Percentiles rank a stretch among this genome's conserved stretches.
phyloP scores from a whole-genome alignment of 1,140 invertebrate genomes.

The Orchesella cincta region DNA sequence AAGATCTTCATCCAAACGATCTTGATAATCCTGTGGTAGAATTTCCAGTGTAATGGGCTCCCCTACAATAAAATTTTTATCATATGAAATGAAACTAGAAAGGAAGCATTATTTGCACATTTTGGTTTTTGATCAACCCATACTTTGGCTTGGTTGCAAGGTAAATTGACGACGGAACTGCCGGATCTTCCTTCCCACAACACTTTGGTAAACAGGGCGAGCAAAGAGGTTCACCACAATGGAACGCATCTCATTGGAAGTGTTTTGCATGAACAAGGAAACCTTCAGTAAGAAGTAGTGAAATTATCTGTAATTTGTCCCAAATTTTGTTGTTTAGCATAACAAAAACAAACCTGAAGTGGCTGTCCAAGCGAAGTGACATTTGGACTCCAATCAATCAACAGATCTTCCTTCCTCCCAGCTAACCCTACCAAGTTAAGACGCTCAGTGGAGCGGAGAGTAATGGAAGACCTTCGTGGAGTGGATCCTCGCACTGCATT shows the following conservation, averaged over 20 bases:
- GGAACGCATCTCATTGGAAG: conserved; percentile 33
- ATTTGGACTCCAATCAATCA: conserved; percentile 36
- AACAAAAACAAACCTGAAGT: conserved; percentile 29
- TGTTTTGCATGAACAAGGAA: conserved; percentile 35
- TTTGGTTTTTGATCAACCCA: background rate
- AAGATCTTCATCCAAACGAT: conserved; percentile 55
- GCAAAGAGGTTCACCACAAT: conserved; percentile 36
- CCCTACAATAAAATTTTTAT: conserved; percentile 38
- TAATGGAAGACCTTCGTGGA: conserved; percentile 59
- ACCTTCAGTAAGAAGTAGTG: background rate
- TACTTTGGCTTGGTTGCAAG: conserved; percentile 33
- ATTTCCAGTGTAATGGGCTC: conserved; percentile 48
- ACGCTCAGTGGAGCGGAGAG: conserved; percentile 54
- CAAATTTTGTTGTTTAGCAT: no score
- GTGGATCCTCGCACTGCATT: conserved; percentile 58
- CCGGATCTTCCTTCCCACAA: conserved; percentile 38
- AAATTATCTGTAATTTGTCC: no score
- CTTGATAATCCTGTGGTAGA: conserved; percentile 53
- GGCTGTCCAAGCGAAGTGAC: conserved; percentile 32
- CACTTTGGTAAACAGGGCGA: conserved; percentile 32
- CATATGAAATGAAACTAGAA: background rate
- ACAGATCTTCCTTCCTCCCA: conserved; percentile 51
- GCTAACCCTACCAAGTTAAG: background rate
- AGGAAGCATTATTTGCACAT: background rate
- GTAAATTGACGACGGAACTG: conserved; percentile 33